Percentiles rank a stretch among this genome's conserved stretches.
phyloP scores from a whole-genome alignment of 1,140 invertebrate genomes.

The Dendroctonus valens region DNA sequence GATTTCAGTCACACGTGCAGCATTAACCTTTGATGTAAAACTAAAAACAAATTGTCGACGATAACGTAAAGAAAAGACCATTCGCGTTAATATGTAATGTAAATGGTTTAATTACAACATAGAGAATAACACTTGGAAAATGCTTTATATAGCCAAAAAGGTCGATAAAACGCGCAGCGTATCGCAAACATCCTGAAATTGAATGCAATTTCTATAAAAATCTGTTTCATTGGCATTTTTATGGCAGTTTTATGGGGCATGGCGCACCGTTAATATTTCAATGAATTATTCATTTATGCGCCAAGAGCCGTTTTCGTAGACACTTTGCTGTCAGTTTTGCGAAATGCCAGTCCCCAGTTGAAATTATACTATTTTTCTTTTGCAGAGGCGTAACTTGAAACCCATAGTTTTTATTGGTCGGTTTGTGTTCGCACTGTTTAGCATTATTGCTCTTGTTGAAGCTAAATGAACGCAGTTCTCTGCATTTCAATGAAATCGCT shows the following conservation, averaged over 20 bases:
- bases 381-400: conserved; percentile 9
- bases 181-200: conserved; percentile 29
- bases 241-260: conserved; percentile 27
- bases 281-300: conserved; percentile 34
- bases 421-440: conserved; percentile 4
- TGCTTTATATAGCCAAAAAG: conserved; percentile 16
- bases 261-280: conserved; percentile 37
- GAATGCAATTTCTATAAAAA: conserved; percentile 35
- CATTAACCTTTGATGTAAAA: no score
- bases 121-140: conserved; percentile 24
- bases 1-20: no score
- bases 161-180: conserved; percentile 25
- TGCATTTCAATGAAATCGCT: no score
- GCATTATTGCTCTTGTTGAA: conserved; percentile 11
- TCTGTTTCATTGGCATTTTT: conserved; percentile 32
- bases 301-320: conserved; percentile 26
- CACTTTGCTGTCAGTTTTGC: conserved; percentile 33
- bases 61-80: no score
- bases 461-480: no score
- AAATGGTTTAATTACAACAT: background rate
- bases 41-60: no score
- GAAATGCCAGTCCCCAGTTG: conserved; percentile 21
- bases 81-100: no score
- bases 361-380: conserved; percentile 16
- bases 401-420: background rate